Evolutionary conservation across 2,797 vertebrate species (phyloP), one percentile per base, ranked within the genome.

Genomic region (Phoeniculus purpureus): DNA sequence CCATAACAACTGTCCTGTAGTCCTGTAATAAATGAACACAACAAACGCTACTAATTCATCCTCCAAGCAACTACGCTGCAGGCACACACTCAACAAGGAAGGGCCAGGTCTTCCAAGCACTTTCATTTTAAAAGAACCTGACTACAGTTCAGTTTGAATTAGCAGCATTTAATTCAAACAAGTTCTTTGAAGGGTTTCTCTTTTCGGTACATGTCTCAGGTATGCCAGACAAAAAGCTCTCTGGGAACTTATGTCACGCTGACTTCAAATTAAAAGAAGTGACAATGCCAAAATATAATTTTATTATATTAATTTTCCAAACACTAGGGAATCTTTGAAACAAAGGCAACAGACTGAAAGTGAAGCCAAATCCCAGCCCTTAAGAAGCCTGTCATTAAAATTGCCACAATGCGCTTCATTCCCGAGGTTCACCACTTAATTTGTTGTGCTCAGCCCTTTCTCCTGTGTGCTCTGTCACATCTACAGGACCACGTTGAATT

Each of bases 251-350:
- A 37, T 37, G 37, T 37, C 37, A 37, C 37, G 12, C 37, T 37
- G 37, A 37, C 37, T 37, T 37, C 37, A 37, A 37, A 37, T 37
- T 37, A 37, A 37, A 37, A 37, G 37, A 37, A 37, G 9, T 37
- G 37, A 37, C 37, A 37, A 37, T 37, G 37, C 37, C 37, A 37
- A 37, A 37, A 37, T 37, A 37, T 37, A 37, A 37, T 83, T 88
- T 59, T 87, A 68, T 75, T 61, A 51, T 82, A 66, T 71, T 68
- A 79, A 9, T 50, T 84, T 90, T 82, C 80, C 37, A 85, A 89
- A 74, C 56, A 56, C 14, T 26, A 52, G 23, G 31, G 26, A 84
- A 89, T 60, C 8, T 70, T 89, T 76, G 80, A 66, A 55, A 68
- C 31, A 66, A 64, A 78, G 12, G 16, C 20, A 76, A 62, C 4